These are phyloP conservation scores for Atherinosoma microstoma DNA, from an alignment of 2,797 vertebrate species.

Conservation along the genomic window DNA sequence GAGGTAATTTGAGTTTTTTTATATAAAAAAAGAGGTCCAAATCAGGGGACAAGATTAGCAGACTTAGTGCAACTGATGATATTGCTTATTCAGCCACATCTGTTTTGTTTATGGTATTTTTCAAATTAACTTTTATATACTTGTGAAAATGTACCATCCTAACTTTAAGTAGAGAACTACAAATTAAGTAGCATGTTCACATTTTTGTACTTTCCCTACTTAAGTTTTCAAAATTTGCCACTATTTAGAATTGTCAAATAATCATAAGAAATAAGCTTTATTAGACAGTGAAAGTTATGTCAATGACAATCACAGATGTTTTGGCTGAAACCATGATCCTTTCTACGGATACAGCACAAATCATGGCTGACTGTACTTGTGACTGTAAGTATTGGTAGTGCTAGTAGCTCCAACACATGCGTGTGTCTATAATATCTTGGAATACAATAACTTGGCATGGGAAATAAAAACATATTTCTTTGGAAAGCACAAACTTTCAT, in stretches of 20 bases:
- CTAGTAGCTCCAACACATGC: neutral
- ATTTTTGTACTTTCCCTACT: neutral
- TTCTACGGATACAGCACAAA: neutral
- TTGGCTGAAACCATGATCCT: neutral
- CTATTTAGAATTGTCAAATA: neutral
- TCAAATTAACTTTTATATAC: neutral
- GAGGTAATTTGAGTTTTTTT: conserved; percentile 44
- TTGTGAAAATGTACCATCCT: neutral
- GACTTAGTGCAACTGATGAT: conserved; percentile 42
- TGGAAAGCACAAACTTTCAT: conserved; percentile 51
- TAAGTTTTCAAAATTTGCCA: neutral
- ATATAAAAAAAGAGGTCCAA: conserved; percentile 42
- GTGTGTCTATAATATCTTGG: neutral
- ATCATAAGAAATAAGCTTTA: neutral
- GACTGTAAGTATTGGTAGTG: neutral
- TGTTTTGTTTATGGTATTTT: conserved; percentile 24
- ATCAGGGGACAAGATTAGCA: conserved; percentile 35
- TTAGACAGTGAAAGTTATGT: neutral
- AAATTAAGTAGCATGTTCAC: neutral
- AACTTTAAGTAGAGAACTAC: neutral
- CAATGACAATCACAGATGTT: neutral
- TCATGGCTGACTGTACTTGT: neutral
- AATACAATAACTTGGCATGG: neutral
- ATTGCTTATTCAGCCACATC: conserved; percentile 22
- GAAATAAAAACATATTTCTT: conserved; percentile 36